These are phyloP conservation scores for Hanleya hanleyi DNA, from an alignment of 2,888 invertebrate genomes.

Conservation along the genomic window DNA sequence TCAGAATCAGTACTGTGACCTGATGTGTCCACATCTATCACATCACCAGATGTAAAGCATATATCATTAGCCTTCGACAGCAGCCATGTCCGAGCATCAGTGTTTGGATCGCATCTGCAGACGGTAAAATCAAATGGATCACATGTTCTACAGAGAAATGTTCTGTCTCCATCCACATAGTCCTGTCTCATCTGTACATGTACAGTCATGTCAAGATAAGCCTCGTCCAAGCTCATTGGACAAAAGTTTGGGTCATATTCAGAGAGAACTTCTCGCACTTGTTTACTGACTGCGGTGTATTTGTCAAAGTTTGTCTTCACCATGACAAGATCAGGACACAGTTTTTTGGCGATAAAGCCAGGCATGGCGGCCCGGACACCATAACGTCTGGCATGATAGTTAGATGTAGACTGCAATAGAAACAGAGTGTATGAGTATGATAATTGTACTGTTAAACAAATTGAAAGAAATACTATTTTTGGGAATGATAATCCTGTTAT, in stretches of 20 bases:
- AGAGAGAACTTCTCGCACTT: constrained; percentile 72
- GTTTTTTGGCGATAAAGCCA: constrained; percentile 78
- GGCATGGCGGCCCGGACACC: constrained; percentile 80
- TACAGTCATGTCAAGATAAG: constrained; percentile 77
- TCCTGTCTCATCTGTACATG: constrained; percentile 65
- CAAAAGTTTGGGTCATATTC: constrained; percentile 77
- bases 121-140: constrained; percentile 28
- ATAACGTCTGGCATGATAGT: constrained; percentile 77
- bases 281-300: constrained; percentile 74
- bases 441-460: too few relatives aligned
- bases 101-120: constrained; percentile 55
- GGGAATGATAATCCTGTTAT: too few relatives aligned
- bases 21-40: not conserved
- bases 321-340: constrained; percentile 77
- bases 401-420: constrained; percentile 76
- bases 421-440: too few relatives aligned
- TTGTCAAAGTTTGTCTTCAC: constrained; percentile 76
- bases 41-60: not conserved
- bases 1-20: not conserved
- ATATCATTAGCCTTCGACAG: not conserved
- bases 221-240: constrained; percentile 77
- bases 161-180: constrained; percentile 48
- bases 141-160: constrained; percentile 46
- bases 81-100: constrained; percentile 2
- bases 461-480: too few relatives aligned